Evolutionary conservation across 1,140 invertebrate genomes (phyloP), one percentile per base, ranked within the genome.

Genomic region (Adoxophyes honmai): DNA sequence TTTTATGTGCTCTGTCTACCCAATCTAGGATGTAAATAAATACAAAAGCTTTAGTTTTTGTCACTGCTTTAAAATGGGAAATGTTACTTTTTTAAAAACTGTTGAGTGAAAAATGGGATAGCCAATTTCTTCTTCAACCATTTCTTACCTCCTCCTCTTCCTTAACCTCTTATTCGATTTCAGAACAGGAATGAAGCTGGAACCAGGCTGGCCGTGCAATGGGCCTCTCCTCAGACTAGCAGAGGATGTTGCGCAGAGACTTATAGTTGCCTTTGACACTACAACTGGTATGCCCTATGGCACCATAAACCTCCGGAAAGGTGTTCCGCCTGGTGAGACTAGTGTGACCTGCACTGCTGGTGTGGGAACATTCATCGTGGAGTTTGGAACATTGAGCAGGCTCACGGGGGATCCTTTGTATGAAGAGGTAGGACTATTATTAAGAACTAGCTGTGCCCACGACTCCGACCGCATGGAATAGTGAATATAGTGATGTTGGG

Each of bases 221-320:
- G 98, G 99, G 0, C 98, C 98, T 1, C 82, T 99, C 0, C 86
- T 99, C 1, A 89, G 95, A 15, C 87, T 99, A 57, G 98, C 98
- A 0, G 98, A 99, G 89, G 95, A 98, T 90, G 96, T 99, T 36
- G 98, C 96, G 4, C 90, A 96, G 64, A 93, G 96, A 78, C 83
- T 99, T 3, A 91, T 99, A 39, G 94, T 96, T 13, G 96, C 96
- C 3, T 98, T 98, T 88, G 94, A 97, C 72, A 97, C 96, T 0
- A 93, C 92, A 9, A 97, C 96, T 15, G 98, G 98, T 0, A 99
- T 99, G 98, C 98, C 99, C 0, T 99, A 99, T 91, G 99, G 99
- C 11, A 99, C 98, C 7, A 97, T 97, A 0, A 99, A 99, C 86
- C 84, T 99, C 7, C 92, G 94, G 51, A 92, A 97, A 82, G 98